Evolutionary conservation across 2,113 vertebrate species (phyloP).

Genomic region (Prinia subflava): DNA sequence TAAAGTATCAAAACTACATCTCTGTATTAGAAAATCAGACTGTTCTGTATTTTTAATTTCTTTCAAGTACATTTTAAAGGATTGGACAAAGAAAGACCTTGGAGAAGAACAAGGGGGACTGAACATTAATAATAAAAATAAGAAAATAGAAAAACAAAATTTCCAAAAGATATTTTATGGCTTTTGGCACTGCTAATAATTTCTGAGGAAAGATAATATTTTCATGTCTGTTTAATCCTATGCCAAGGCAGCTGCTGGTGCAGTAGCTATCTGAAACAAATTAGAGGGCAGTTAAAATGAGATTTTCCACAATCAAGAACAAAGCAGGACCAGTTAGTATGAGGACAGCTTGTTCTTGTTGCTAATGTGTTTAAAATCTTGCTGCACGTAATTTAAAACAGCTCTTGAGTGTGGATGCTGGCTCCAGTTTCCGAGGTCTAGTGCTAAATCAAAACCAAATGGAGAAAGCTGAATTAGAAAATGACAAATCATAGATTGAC

Average conservation of each 20-base stretch:
- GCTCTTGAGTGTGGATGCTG: constrained; percentile 66
- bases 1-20: neutral
- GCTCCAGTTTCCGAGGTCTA: constrained; percentile 66
- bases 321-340: constrained; percentile 78
- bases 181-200: constrained; percentile 74
- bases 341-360: constrained; percentile 85
- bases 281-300: constrained; percentile 84
- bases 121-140: neutral
- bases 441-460: constrained; percentile 77
- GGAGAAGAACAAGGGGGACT: neutral
- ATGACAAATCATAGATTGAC: constrained; percentile 70
- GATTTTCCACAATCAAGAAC: constrained; percentile 85
- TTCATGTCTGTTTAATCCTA: constrained; percentile 75
- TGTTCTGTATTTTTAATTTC: constrained; percentile 19
- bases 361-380: constrained; percentile 87
- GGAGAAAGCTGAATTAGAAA: constrained; percentile 67
- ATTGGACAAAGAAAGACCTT: neutral
- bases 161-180: constrained; percentile 63
- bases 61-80: constrained; percentile 44
- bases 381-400: constrained; percentile 82
- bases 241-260: constrained; percentile 80
- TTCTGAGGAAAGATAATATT: constrained; percentile 76
- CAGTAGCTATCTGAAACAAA: constrained; percentile 83
- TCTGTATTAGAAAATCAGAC: neutral
- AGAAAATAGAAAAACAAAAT: constrained; percentile 20